Evolutionary conservation across 2,797 vertebrate species (phyloP).

Genomic region (Hoplostethus atlanticus): DNA sequence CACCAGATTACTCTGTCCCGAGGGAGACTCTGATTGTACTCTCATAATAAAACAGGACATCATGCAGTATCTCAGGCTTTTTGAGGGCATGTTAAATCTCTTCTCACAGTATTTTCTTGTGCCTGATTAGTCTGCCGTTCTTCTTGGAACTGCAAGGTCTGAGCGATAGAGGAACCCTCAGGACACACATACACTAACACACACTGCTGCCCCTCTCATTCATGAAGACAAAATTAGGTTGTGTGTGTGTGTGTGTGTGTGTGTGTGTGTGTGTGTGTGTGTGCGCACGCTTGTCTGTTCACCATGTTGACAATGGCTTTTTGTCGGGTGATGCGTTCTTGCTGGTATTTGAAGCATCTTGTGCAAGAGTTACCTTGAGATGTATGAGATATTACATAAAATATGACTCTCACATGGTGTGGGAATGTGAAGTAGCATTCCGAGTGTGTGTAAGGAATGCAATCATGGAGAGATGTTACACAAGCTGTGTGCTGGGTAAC

Average conservation of each 20-base stretch:
- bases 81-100: too few relatives aligned
- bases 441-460: slow-evolving; percentile 49
- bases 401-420: slow-evolving; percentile 63
- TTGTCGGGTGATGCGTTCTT: background rate
- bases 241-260: too few relatives aligned
- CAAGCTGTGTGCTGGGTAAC: slow-evolving; percentile 44
- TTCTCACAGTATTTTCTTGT: background rate
- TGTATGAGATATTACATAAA: slow-evolving; percentile 71
- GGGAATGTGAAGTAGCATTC: slow-evolving; percentile 51
- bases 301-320: background rate
- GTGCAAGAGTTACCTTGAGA: slow-evolving; percentile 47
- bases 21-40: background rate
- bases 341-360: slow-evolving; percentile 17
- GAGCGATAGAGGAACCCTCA: background rate
- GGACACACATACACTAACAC: slow-evolving; percentile 3
- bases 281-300: background rate
- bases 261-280: background rate
- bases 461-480: slow-evolving; percentile 50
- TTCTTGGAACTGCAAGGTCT: background rate
- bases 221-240: background rate
- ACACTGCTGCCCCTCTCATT: slow-evolving; percentile 33
- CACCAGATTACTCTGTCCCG: background rate
- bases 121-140: background rate
- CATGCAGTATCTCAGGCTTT: too few relatives aligned
- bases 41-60: background rate